Evolutionary conservation across 2,113 vertebrate genomes (phyloP).

Genomic region (Mellivora capensis): DNA sequence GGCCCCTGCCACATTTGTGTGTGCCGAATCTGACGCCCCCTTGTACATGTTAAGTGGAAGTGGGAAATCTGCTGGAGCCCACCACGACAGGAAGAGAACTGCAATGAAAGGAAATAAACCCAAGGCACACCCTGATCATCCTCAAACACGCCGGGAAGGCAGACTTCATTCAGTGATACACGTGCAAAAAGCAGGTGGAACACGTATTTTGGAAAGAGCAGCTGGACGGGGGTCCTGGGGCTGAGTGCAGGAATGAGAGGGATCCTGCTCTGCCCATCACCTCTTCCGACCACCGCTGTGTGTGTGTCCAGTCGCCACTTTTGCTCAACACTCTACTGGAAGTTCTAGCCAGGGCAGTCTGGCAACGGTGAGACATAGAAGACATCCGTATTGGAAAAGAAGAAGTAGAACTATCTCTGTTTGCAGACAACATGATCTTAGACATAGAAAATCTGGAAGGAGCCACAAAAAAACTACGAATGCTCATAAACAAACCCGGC

Average conservation of each 20-base stretch:
- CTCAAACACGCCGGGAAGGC: not conserved
- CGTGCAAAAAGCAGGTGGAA: not conserved
- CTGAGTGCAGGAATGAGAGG: accelerated
- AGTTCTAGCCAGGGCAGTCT: not conserved
- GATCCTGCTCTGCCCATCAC: not conserved
- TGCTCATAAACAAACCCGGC: not conserved
- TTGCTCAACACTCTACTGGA: not conserved
- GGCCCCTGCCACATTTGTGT: not conserved
- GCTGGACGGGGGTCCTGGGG: not conserved
- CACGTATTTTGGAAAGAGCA: not conserved
- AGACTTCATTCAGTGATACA: not conserved
- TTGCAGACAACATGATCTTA: not conserved
- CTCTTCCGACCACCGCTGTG: not conserved
- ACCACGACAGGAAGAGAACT: accelerated
- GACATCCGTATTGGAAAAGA: not conserved
- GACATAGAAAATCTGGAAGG: not conserved
- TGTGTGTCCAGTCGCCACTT: too few relatives aligned
- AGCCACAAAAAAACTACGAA: not conserved
- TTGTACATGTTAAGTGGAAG: not conserved
- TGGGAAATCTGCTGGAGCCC: not conserved
- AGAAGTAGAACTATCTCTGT: not conserved
- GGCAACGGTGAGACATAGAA: not conserved
- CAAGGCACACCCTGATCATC: not conserved
- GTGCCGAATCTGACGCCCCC: accelerated
- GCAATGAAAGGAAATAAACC: not conserved